Percentiles rank a stretch among this genome's conserved stretches.
These are phyloP conservation scores for Tanytarsus gracilentus DNA, from an alignment of 2,888 invertebrate species.

Conservation along the genomic window DNA sequence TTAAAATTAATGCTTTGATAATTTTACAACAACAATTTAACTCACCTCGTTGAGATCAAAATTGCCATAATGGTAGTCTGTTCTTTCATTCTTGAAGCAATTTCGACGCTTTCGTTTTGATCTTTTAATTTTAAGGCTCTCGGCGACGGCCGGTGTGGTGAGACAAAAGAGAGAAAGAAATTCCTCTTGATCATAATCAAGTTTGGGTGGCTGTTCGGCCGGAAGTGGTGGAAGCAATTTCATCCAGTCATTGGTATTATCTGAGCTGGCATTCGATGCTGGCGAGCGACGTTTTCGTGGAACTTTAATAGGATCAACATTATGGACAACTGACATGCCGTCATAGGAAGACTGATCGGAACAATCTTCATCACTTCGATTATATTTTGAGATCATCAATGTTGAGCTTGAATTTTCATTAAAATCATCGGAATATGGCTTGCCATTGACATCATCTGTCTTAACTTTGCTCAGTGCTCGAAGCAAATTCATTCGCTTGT, in stretches of 20 bases:
- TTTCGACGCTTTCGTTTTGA: conserved; percentile 41
- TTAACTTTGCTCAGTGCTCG: conserved; percentile 39
- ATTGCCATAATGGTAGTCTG: conserved; percentile 42
- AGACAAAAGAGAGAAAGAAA: conserved; percentile 39
- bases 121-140: conserved; percentile 38
- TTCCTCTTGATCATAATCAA: conserved; percentile 36
- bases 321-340: background rate
- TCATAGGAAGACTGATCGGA: conserved; percentile 18
- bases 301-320: conserved; percentile 1
- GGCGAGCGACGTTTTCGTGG: conserved; percentile 29
- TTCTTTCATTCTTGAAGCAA: conserved; percentile 38
- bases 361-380: conserved; percentile 10
- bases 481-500: conserved; percentile 38
- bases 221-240: conserved; percentile 33
- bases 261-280: conserved; percentile 35
- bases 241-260: conserved; percentile 11
- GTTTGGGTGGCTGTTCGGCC: conserved; percentile 33
- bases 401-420: background rate
- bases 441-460: conserved; percentile 28
- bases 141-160: conserved; percentile 37
- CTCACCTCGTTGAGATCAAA: conserved; percentile 33
- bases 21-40: background rate
- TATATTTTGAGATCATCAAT: conserved; percentile 4
- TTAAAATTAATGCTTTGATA: background rate
- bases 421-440: conserved; percentile 1